Percentiles rank a stretch among this genome's conserved stretches.
phyloP scores from a whole-genome alignment of 2,797 vertebrate genomes.

The Crypturellus tataupa region DNA sequence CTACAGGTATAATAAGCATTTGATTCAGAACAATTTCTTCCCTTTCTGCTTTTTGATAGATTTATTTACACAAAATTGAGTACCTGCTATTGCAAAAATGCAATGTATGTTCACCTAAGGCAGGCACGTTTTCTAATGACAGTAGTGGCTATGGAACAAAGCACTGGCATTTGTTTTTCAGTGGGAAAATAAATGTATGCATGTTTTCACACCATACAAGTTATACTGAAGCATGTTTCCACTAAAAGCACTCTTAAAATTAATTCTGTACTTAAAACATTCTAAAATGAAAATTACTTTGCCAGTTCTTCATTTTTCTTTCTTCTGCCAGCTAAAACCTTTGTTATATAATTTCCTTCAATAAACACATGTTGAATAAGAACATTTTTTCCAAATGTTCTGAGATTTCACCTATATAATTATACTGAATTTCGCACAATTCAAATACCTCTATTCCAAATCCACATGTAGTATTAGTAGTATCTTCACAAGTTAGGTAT shows the following conservation, averaged over 20 bases:
- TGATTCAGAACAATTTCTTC: slow-evolving; percentile 42
- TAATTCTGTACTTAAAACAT: neutral
- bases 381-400: neutral
- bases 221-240: neutral
- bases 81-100: neutral
- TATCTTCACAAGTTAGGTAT: neutral
- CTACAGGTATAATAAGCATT: neutral
- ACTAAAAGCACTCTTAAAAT: neutral
- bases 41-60: slow-evolving; percentile 39
- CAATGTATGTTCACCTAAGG: neutral
- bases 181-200: neutral
- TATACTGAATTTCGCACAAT: neutral
- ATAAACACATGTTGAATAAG: neutral
- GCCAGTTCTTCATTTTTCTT: neutral
- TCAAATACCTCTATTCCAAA: neutral
- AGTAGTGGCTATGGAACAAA: slow-evolving; percentile 21
- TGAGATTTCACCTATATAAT: neutral
- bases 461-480: neutral
- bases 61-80: slow-evolving; percentile 52
- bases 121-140: slow-evolving; percentile 11
- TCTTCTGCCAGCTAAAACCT: neutral
- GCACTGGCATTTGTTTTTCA: fast-evolving
- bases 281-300: neutral
- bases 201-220: fast-evolving
- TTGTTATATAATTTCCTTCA: neutral